phyloP scores from a whole-genome alignment of 53 echinoderm and acorn worm genomes.

The Paracentrotus lividus region DNA sequence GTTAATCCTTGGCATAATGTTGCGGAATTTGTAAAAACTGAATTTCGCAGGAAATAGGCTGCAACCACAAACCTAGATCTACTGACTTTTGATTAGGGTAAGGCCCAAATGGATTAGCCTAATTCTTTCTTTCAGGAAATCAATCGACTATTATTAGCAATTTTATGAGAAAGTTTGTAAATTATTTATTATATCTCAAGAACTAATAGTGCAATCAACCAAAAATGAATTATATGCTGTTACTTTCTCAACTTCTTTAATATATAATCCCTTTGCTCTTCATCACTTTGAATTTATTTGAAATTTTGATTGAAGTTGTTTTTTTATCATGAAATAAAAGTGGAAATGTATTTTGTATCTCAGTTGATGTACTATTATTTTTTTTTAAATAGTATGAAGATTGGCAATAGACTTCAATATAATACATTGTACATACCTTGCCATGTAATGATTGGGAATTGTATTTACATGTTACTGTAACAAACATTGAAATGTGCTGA shows the following conservation, averaged over 20 bases:
- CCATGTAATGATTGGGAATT: too few species aligned
- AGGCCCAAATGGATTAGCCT: conserved; percentile 1
- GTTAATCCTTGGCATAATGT: not conserved
- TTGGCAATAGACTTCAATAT: too few species aligned
- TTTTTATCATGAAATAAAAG: not conserved
- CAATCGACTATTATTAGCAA: not conserved
- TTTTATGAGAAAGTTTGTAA: not conserved
- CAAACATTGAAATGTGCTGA: too few species aligned
- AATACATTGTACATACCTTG: too few species aligned
- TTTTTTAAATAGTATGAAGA: too few species aligned
- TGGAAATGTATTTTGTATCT: too few species aligned
- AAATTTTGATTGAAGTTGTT: not conserved
- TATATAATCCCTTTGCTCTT: not conserved
- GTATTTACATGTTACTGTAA: too few species aligned
- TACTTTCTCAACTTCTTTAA: not conserved
- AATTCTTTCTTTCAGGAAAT: not conserved
- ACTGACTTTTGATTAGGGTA: not conserved
- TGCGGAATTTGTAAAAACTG: not conserved
- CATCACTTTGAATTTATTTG: not conserved
- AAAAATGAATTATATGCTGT: not conserved
- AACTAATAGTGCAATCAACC: not conserved
- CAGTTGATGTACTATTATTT: too few species aligned
- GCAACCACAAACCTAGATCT: conserved; percentile 29
- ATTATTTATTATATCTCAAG: not conserved
- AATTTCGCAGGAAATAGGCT: not conserved